Percentiles rank a stretch among this genome's conserved stretches.
Evolutionary conservation across 2,113 vertebrate species (phyloP).

Genomic region (Pachyramphus minor): DNA sequence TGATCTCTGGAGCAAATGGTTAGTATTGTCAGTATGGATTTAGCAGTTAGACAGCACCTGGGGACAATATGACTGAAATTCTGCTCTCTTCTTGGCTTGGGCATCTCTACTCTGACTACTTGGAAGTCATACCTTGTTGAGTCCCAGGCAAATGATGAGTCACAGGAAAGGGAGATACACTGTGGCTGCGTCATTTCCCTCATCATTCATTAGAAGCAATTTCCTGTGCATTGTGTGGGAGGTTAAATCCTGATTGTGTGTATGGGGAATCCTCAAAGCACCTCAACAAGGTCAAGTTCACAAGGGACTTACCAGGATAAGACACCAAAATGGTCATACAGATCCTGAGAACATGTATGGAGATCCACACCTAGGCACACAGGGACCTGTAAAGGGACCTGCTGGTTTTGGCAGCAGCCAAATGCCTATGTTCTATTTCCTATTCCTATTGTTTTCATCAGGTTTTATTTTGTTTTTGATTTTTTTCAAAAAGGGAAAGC

Average conservation of each 20-base stretch:
- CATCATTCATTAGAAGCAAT: background rate
- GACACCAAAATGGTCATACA: background rate
- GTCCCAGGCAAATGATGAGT: background rate
- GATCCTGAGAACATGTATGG: background rate
- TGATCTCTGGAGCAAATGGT: background rate
- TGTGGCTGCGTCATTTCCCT: background rate
- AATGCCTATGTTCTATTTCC: background rate
- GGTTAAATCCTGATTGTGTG: background rate
- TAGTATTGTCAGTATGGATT: background rate
- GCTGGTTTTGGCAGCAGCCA: background rate
- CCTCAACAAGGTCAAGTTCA: background rate
- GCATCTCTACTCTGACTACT: background rate
- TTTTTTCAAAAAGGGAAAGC: background rate
- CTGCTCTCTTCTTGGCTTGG: background rate
- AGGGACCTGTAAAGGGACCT: background rate
- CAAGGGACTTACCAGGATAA: background rate
- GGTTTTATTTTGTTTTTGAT: background rate
- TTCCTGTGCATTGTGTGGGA: background rate
- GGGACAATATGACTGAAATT: background rate
- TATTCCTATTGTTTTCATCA: background rate
- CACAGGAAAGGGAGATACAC: background rate
- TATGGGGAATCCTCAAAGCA: background rate
- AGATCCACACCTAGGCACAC: background rate
- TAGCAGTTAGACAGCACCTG: background rate
- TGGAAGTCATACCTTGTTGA: background rate